Conservation (phyloP, 2,888 invertebrate genomes). For the Ormyrus rosae region DNA sequence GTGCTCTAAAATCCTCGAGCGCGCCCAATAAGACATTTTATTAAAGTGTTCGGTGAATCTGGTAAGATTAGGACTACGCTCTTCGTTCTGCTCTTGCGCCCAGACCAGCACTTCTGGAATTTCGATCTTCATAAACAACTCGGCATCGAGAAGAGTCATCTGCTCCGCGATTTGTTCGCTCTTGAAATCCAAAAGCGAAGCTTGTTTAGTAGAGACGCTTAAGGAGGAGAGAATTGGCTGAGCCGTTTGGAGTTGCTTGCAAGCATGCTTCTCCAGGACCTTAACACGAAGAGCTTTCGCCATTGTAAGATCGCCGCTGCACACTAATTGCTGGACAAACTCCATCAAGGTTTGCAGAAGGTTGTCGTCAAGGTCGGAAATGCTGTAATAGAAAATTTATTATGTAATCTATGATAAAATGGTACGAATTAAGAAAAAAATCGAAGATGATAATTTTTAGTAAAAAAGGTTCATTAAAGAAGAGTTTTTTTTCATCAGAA, state of each 20-base stretch:
- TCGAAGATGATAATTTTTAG: no score
- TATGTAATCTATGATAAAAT: not conserved
- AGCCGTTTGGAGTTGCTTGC: slow-evolving; percentile 77
- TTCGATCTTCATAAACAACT: slow-evolving; percentile 96
- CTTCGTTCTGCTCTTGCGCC: slow-evolving; percentile 98
- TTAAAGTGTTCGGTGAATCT: slow-evolving; percentile 99
- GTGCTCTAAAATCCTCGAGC: slow-evolving; percentile 94
- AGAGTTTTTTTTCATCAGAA: no score
- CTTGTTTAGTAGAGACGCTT: slow-evolving; percentile 78
- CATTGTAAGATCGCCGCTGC: slow-evolving; percentile 92
- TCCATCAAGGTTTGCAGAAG: slow-evolving; percentile 91
- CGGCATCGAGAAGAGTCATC: slow-evolving; percentile 97
- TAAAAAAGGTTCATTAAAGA: no score
- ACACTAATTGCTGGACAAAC: slow-evolving; percentile 95
- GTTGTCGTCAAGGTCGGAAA: slow-evolving; percentile 89
- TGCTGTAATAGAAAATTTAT: slow-evolving; percentile 76
- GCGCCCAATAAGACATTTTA: slow-evolving; percentile 99
- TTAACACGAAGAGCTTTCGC: slow-evolving; percentile 94
- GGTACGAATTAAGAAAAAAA: no score
- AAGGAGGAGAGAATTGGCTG: slow-evolving; percentile 77
- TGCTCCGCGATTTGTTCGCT: slow-evolving; percentile 97
- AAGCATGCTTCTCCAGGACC: slow-evolving; percentile 89
- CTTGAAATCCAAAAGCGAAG: slow-evolving; percentile 92
- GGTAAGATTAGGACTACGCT: slow-evolving; percentile 96
- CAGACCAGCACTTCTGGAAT: slow-evolving; percentile 97